A percentile compares a stretch with the other conserved stretches of the same genome.
These are phyloP conservation scores for Dicyrtoma fusca DNA, from an alignment of 2,888 invertebrate species.

Conservation along the genomic window DNA sequence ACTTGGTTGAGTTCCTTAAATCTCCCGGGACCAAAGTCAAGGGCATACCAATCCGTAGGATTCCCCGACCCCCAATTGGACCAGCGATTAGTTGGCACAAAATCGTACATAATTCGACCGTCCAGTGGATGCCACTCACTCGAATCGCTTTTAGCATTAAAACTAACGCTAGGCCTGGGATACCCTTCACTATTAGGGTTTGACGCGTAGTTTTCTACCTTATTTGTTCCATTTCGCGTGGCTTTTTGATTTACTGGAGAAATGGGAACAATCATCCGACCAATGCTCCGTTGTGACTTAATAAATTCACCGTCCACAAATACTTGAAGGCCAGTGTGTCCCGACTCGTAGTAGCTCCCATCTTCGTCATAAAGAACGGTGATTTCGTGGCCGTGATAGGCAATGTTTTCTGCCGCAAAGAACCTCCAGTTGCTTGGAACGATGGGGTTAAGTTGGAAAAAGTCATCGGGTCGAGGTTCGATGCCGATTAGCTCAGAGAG, in stretches of 20 bases:
- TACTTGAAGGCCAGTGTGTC: slow-evolving; percentile 43
- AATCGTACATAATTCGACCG: slow-evolving; percentile 52
- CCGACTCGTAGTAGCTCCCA: slow-evolving; percentile 46
- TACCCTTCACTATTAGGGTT: slow-evolving; percentile 47
- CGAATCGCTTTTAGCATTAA: slow-evolving; percentile 41
- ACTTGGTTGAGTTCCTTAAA: slow-evolving; percentile 41
- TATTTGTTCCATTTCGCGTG: slow-evolving; percentile 23
- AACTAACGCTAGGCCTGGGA: slow-evolving; percentile 46
- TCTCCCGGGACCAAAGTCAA: slow-evolving; percentile 54
- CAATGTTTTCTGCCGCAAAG: slow-evolving; percentile 48
- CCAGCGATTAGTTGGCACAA: slow-evolving; percentile 51
- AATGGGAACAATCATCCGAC: slow-evolving; percentile 39
- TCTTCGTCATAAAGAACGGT: slow-evolving; percentile 50
- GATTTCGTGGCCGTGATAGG: slow-evolving; percentile 52
- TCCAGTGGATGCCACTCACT: slow-evolving; percentile 50
- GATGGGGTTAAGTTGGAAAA: slow-evolving; percentile 46
- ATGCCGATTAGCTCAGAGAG: slow-evolving; percentile 52
- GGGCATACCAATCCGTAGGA: slow-evolving; percentile 47
- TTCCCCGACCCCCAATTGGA: slow-evolving; percentile 47
- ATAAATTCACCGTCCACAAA: slow-evolving; percentile 44
- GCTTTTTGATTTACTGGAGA: slow-evolving; percentile 36
- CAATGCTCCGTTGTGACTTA: slow-evolving; percentile 34
- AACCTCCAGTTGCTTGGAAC: slow-evolving; percentile 42
- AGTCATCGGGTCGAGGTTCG: slow-evolving; percentile 44
- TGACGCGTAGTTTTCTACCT: slow-evolving; percentile 51